phyloP scores from a whole-genome alignment of 53 echinoderm and acorn worm species.

The Antedon mediterranea region DNA sequence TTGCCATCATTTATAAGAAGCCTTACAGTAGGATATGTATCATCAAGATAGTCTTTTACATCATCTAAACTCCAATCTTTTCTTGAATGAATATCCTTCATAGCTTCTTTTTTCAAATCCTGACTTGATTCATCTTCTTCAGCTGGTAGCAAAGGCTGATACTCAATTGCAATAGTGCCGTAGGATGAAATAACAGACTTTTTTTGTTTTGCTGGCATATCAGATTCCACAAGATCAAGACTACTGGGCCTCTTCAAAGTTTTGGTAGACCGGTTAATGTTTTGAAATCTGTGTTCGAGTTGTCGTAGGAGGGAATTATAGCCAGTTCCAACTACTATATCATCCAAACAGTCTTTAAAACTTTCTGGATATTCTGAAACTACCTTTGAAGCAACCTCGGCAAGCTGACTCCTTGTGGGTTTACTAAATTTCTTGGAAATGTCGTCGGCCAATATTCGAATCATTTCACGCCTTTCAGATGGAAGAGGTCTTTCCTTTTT shows the following conservation, averaged over 20 bases:
- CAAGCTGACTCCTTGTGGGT: slow-evolving; percentile 9
- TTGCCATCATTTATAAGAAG: slow-evolving; percentile 5
- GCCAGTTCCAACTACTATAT: slow-evolving; percentile 11
- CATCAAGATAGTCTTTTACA: slow-evolving; percentile 4
- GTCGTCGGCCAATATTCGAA: slow-evolving; percentile 15
- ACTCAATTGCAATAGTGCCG: neutral
- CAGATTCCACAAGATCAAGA: neutral
- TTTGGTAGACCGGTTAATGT: slow-evolving; percentile 2
- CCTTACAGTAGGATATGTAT: slow-evolving; percentile 18
- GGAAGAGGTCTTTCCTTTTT: slow-evolving; percentile 19
- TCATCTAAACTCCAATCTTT: neutral
- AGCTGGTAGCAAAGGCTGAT: slow-evolving; percentile 11
- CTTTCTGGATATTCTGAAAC: slow-evolving; percentile 2
- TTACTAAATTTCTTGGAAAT: neutral
- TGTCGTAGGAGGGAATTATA: slow-evolving; percentile 2
- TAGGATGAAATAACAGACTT: neutral
- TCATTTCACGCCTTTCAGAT: slow-evolving; percentile 18
- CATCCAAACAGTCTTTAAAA: slow-evolving; percentile 16
- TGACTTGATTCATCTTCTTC: slow-evolving; percentile 4
- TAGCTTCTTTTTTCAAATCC: neutral
- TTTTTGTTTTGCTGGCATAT: neutral
- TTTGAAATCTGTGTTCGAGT: slow-evolving; percentile 11
- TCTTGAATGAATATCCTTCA: slow-evolving; percentile 5
- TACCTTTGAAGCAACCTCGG: slow-evolving; percentile 1
- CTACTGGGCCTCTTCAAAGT: neutral